Percentiles rank a stretch among this genome's conserved stretches.
Evolutionary conservation across 53 echinoderm and acorn worm species (phyloP).

Genomic region (Apostichopus leukothele): DNA sequence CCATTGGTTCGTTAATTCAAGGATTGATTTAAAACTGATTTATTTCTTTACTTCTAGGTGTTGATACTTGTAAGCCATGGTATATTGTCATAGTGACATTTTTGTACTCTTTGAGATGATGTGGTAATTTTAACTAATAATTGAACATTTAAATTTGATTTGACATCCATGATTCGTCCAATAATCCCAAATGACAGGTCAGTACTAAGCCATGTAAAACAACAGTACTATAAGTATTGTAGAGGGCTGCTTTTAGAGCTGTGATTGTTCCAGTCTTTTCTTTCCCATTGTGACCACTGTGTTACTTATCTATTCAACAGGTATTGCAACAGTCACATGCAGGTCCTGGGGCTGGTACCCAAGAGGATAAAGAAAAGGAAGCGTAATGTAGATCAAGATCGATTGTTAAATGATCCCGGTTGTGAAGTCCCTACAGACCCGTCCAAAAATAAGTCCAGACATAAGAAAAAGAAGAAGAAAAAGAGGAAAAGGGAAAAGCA

Average conservation of each 20-base stretch:
- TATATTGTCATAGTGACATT: too few species aligned
- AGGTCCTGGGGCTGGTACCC: slow-evolving; percentile 84
- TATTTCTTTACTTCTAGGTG: too few species aligned
- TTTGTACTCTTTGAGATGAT: too few species aligned
- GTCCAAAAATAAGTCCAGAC: slow-evolving; percentile 71
- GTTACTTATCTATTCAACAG: slow-evolving; percentile 45
- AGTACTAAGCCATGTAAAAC: too few species aligned
- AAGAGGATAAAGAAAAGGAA: slow-evolving; percentile 80
- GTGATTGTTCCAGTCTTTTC: background rate
- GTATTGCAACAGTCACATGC: slow-evolving; percentile 97
- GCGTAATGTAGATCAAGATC: slow-evolving; percentile 39
- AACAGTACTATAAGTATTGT: too few species aligned
- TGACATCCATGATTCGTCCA: too few species aligned
- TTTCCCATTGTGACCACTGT: background rate
- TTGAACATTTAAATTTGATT: background rate
- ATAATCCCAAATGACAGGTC: too few species aligned
- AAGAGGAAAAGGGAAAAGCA: slow-evolving; percentile 92
- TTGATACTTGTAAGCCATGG: too few species aligned
- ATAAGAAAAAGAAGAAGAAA: slow-evolving; percentile 84
- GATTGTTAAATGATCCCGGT: slow-evolving; percentile 4
- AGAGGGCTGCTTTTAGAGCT: too few species aligned
- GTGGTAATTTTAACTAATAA: too few species aligned
- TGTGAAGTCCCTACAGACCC: slow-evolving; percentile 26
- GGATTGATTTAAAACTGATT: too few species aligned
- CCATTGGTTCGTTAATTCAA: too few species aligned